Base-by-base conservation (phyloP, 2,797 vertebrate species). In the Enteromius afrohamiltoni region DNA sequence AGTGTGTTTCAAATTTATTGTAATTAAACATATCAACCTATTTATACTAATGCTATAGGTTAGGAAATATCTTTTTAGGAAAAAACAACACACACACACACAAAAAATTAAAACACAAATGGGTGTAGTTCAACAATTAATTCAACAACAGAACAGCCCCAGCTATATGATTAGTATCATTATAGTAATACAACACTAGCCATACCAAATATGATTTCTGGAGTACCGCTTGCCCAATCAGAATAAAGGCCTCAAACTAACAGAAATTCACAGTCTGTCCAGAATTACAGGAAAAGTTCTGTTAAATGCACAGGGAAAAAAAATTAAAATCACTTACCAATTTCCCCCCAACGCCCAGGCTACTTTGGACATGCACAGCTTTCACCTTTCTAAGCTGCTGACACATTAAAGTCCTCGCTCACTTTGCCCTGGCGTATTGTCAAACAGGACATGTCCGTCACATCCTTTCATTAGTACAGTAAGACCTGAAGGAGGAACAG, bases 401-500 rank as follows among this genome's bases (percentile, higher is more conserved):
- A 89, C 83, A 76, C 70, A 62, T 78, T 58, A 47, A 62, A 70
- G 68, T 51, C 55, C n/a, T 42, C 40, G 17, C 31, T 82, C 60
- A 29, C 85, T 83, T 83, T 83, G 87, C 73, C 64, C 77, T 37
- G 0, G 14, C 13, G 4, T 69, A 68, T 69, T 83, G 49, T 83
- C 64, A 83, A 68, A 42, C 42, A 45, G 45, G 23, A 82, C 55
- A 1, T 45, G 53, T 23, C 37, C 8, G 1, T 34, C 68, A 45
- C 69, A 71, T 78, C 74, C 26, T 82, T 71, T 82, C 69, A 85
- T 85, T 88, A 88, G 42, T 51, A 87, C 84, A 89, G 89, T 84
- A 86, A 85, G 83, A 81, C 79, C 83, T 85, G n/a, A 85, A 87
- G 74, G 76, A 81, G 45, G 65, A 6, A 88, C 90, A 91, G 83